A percentile compares a stretch with the other conserved stretches of the same genome.
Evolutionary conservation across 2,113 vertebrate species (phyloP).

Genomic region (Pterocles burchelli): DNA sequence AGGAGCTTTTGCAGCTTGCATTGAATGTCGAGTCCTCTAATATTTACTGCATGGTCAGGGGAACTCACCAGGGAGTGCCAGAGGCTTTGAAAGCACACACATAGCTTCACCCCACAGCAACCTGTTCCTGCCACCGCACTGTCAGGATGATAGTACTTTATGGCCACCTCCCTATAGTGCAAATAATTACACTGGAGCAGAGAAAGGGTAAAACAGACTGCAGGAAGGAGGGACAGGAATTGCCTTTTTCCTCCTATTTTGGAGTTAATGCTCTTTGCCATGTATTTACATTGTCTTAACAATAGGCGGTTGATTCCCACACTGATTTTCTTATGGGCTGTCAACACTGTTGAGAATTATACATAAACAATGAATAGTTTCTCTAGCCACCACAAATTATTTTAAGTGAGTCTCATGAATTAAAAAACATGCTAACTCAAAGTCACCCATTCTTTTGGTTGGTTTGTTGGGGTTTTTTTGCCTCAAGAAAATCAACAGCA

Average conservation of each 20-base stretch:
- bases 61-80: not conserved
- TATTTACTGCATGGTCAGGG: not conserved
- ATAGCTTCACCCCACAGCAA: not conserved
- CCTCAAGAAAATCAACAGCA: not conserved
- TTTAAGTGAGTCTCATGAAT: not conserved
- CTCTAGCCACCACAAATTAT: not conserved
- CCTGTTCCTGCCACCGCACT: not conserved
- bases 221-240: slow-evolving; percentile 17
- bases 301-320: not conserved
- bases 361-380: not conserved
- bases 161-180: not conserved
- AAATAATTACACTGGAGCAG: not conserved
- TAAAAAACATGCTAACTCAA: not conserved
- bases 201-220: not conserved
- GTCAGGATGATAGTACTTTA: not conserved
- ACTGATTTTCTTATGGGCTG: not conserved
- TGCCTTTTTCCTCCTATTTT: not conserved
- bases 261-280: not conserved
- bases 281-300: slow-evolving; percentile 27
- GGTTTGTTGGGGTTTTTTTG: not conserved
- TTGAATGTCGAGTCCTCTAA: not conserved
- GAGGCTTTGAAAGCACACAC: not conserved
- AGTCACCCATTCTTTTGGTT: not conserved
- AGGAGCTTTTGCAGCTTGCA: not conserved
- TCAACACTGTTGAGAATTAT: not conserved